Conservation (phyloP, 2,113 vertebrate genomes). For the Albula glossodonta region DNA sequence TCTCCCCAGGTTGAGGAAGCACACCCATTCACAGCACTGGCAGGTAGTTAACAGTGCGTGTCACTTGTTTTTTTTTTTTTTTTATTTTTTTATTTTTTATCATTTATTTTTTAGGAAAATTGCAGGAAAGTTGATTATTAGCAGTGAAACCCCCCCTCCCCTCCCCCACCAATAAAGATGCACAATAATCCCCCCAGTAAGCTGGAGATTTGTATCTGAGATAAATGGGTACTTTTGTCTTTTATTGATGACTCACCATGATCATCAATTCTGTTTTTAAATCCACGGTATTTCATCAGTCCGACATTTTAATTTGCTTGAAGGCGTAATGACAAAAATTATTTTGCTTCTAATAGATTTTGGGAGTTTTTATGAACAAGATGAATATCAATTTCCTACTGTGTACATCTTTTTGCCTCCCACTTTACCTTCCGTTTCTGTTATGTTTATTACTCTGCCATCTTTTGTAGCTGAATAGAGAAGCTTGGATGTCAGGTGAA, state of each 20-base stretch:
- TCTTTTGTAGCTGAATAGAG: neutral
- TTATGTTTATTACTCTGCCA: neutral
- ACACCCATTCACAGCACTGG: neutral
- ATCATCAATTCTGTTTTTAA: neutral
- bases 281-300: neutral
- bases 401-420: neutral
- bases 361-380: neutral
- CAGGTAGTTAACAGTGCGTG: slow-evolving; percentile 3
- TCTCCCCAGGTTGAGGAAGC: slow-evolving; percentile 10
- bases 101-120: neutral
- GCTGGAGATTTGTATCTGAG: neutral
- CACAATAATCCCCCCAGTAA: neutral
- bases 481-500: slow-evolving; percentile 20
- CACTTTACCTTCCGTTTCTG: neutral
- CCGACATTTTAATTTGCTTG: neutral
- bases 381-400: neutral
- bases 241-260: neutral
- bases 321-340: neutral
- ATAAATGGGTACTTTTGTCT: neutral
- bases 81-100: neutral
- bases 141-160: neutral
- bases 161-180: neutral
- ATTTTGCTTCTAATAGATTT: neutral
- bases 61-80: slow-evolving; percentile 1
- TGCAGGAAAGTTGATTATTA: neutral